Conservation (phyloP, 1,140 invertebrate species). For the Anastrepha ludens region DNA sequence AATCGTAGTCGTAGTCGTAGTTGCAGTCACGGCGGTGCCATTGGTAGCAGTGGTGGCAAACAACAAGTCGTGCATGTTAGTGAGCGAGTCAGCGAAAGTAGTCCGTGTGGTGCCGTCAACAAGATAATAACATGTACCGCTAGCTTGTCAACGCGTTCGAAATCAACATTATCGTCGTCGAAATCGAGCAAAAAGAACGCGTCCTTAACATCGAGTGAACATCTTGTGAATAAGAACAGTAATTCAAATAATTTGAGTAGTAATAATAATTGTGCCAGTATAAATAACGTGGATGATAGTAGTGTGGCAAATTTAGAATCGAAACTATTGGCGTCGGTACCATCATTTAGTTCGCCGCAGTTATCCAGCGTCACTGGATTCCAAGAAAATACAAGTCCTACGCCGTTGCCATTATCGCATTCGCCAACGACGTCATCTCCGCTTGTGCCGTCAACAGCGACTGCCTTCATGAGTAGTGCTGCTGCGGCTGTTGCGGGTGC, state of each 20-base stretch:
- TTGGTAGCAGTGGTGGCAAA: conserved; percentile 57
- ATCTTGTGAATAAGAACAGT: conserved; percentile 25
- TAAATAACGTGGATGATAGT: conserved; percentile 22
- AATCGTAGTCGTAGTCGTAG: conserved; percentile 49
- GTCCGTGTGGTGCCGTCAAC: conserved; percentile 72
- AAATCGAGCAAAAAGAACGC: conserved; percentile 49
- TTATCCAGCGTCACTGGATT: not conserved
- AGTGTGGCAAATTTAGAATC: not conserved
- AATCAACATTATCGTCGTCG: conserved; percentile 20
- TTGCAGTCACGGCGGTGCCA: conserved; percentile 56
- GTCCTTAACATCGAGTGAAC: conserved; percentile 22
- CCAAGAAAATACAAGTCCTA: conserved; percentile 17
- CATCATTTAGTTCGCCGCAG: not conserved
- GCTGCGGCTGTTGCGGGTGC: conserved; percentile 73
- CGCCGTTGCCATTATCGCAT: conserved; percentile 22
- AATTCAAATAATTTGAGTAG: conserved; percentile 15
- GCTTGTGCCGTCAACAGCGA: conserved; percentile 55
- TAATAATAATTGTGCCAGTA: conserved; percentile 23
- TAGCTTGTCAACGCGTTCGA: conserved; percentile 58
- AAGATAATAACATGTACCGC: conserved; percentile 70
- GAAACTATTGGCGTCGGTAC: not conserved
- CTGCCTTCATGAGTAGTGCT: conserved; percentile 81
- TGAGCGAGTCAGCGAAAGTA: conserved; percentile 63
- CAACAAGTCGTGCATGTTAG: conserved; percentile 54
- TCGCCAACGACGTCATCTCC: conserved; percentile 52